Evolutionary conservation across 2,888 invertebrate genomes (phyloP).

Genomic region (Apodemia duryi): DNA sequence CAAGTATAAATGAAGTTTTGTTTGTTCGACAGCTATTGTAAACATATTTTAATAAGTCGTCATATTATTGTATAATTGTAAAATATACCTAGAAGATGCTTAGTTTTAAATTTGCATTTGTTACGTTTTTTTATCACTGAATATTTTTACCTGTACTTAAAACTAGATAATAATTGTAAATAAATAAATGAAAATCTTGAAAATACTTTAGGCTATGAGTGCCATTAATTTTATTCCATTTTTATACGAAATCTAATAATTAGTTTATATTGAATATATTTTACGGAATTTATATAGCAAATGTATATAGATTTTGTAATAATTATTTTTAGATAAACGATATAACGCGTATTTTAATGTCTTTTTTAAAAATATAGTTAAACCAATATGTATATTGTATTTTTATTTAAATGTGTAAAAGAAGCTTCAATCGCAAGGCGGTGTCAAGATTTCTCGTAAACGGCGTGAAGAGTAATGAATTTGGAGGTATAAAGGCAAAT

Average conservation of each 20-base stretch:
- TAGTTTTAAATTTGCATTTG: conserved; percentile 12
- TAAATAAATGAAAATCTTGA: conserved; percentile 28
- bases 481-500: no score
- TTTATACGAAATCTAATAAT: conserved; percentile 20
- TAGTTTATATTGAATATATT: neutral
- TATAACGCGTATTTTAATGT: conserved; percentile 4
- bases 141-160: conserved; percentile 17
- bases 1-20: neutral
- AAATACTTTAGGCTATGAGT: conserved; percentile 72
- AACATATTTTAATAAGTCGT: neutral
- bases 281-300: conserved; percentile 9
- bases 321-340: neutral
- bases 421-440: no score
- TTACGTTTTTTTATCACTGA: conserved; percentile 14
- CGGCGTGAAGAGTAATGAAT: no score
- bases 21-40: neutral
- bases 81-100: conserved; percentile 8
- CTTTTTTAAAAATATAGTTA: conserved; percentile 7
- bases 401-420: neutral
- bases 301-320: conserved; percentile 12
- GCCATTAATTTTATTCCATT: conserved; percentile 65
- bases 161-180: conserved; percentile 23
- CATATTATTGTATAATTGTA: conserved; percentile 13
- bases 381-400: neutral
- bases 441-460: no score